Conservation (phyloP, 1,140 invertebrate species). For the Pseudomyrmex concolor region DNA sequence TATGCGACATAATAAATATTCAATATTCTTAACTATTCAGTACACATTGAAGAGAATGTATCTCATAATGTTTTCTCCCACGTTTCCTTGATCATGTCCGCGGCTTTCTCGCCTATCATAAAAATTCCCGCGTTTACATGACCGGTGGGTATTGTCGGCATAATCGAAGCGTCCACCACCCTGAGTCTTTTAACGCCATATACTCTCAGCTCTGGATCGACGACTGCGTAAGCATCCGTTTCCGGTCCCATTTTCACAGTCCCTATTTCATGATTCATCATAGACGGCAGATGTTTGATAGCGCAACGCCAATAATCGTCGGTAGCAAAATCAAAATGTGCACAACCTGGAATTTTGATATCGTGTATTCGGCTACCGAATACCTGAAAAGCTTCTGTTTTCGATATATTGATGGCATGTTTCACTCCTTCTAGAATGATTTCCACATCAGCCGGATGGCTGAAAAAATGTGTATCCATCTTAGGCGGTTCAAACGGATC, state of each 20-base stretch:
- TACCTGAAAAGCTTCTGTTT: constrained; percentile 87
- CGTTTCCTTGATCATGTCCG: constrained; percentile 90
- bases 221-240: constrained; percentile 89
- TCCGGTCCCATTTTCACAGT: constrained; percentile 92
- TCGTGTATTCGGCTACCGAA: constrained; percentile 86
- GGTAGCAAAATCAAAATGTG: constrained; percentile 84
- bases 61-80: constrained; percentile 67
- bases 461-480: constrained; percentile 91
- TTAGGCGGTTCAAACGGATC: constrained; percentile 91
- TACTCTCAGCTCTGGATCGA: constrained; percentile 89
- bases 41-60: not conserved
- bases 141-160: constrained; percentile 89
- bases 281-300: constrained; percentile 87
- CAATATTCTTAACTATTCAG: too few species aligned
- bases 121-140: constrained; percentile 91
- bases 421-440: constrained; percentile 89
- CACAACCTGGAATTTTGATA: constrained; percentile 87
- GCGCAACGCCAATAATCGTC: constrained; percentile 92
- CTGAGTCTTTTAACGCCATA: constrained; percentile 89
- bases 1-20: too few species aligned
- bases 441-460: constrained; percentile 87
- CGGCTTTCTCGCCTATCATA: constrained; percentile 95
- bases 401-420: constrained; percentile 86
- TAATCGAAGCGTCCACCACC: constrained; percentile 91
- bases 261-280: constrained; percentile 89